A percentile compares a stretch with the other conserved stretches of the same genome.
Evolutionary conservation across 1,140 invertebrate species (phyloP).

Genomic region (Vanessa atalanta): DNA sequence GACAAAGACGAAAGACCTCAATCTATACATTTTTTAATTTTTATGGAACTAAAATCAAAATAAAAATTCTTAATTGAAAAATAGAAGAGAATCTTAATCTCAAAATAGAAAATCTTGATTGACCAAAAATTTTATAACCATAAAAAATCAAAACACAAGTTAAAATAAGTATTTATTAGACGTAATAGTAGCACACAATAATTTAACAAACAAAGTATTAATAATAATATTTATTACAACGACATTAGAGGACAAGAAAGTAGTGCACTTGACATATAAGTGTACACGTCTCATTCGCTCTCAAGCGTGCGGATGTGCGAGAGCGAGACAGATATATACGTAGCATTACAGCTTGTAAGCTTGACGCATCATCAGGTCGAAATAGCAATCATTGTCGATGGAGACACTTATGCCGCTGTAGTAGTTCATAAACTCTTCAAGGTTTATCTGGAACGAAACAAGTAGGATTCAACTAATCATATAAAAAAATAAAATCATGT

Average conservation of each 20-base stretch:
- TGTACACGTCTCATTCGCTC: slow-evolving; percentile 12
- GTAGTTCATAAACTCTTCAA: slow-evolving; percentile 97
- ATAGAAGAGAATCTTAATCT: no score
- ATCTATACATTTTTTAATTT: no score
- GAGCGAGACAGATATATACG: slow-evolving; percentile 47
- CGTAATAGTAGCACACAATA: slow-evolving; percentile 24
- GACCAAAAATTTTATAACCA: neutral
- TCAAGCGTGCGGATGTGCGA: slow-evolving; percentile 22
- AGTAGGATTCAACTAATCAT: neutral
- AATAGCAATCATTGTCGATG: slow-evolving; percentile 96
- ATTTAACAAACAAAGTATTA: slow-evolving; percentile 24
- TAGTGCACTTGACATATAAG: slow-evolving; percentile 23
- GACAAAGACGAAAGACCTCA: no score
- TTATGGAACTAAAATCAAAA: neutral
- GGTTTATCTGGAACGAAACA: slow-evolving; percentile 86
- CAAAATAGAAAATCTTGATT: no score
- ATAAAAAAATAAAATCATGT: neutral
- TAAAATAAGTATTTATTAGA: slow-evolving; percentile 31
- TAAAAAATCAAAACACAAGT: slow-evolving; percentile 14
- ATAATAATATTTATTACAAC: slow-evolving; percentile 24
- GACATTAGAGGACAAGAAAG: slow-evolving; percentile 23
- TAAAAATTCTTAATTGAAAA: no score
- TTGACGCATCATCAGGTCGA: slow-evolving; percentile 97
- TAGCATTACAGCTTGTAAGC: slow-evolving; percentile 90
- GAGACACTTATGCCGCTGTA: slow-evolving; percentile 96